Evolutionary conservation across 2,888 invertebrate genomes (phyloP).

Genomic region (Drosophila melanocephala): DNA sequence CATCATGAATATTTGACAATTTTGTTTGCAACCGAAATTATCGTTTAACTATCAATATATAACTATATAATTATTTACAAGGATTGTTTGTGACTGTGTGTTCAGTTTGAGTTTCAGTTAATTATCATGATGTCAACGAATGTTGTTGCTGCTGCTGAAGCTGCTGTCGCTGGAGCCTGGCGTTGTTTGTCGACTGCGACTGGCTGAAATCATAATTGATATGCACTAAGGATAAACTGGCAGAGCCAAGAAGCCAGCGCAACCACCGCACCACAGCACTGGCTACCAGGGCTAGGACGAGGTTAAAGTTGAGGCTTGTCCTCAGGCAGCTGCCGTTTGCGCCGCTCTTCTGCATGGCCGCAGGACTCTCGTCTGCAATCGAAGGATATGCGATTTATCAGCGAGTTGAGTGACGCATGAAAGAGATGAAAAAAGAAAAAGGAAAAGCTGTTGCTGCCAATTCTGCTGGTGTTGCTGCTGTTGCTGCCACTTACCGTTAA

Average conservation of each 20-base stretch:
- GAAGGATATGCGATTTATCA: conserved; percentile 5
- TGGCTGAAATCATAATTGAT: conserved; percentile 67
- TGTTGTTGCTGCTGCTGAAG: conserved; percentile 14
- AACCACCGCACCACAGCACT: conserved; percentile 73
- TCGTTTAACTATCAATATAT: conserved; percentile 53
- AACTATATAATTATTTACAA: conserved; percentile 65
- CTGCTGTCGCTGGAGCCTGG: conserved; percentile 5
- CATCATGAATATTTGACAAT: conserved; percentile 37
- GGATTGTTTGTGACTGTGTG: conserved; percentile 13
- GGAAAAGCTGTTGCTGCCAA: background rate
- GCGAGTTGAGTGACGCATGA: background rate
- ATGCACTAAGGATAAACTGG: conserved; percentile 60
- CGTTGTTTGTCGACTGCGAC: conserved; percentile 41
- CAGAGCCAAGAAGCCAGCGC: conserved; percentile 35
- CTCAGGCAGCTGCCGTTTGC: conserved; percentile 40
- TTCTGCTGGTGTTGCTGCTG: conserved; percentile 7
- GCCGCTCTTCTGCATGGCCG: conserved; percentile 83
- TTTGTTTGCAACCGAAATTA: conserved; percentile 39
- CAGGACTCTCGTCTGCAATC: conserved; percentile 82
- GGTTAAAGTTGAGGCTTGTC: conserved; percentile 38
- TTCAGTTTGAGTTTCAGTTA: conserved; percentile 38
- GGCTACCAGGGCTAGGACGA: conserved; percentile 61
- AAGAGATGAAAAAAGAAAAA: conserved; percentile 1
- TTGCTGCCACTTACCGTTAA: conserved; percentile 90
- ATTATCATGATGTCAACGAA: conserved; percentile 64